phyloP scores from a whole-genome alignment of 2,113 vertebrate species.

The Sinosuthora webbiana region DNA sequence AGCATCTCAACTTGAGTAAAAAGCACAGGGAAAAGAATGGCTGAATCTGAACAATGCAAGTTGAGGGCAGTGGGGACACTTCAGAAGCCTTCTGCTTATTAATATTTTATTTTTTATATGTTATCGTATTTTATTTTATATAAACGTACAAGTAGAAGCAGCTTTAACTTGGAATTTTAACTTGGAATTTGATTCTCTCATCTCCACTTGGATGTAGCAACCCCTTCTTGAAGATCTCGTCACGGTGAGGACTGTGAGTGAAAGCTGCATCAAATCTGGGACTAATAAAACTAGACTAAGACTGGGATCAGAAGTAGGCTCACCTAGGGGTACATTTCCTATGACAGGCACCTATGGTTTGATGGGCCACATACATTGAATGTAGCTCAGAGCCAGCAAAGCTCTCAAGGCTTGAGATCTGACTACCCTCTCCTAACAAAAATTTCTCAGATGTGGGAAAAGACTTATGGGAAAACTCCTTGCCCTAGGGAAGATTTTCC shows the following conservation, averaged over 20 bases:
- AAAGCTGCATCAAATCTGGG: background rate
- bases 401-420: background rate
- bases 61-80: background rate
- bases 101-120: background rate
- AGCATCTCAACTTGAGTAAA: background rate
- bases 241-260: background rate
- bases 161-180: background rate
- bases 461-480: background rate
- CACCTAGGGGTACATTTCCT: constrained; percentile 37
- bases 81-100: background rate
- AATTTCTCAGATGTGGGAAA: background rate
- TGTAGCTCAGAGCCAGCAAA: background rate
- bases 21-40: background rate
- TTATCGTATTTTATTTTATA: background rate
- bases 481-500: background rate
- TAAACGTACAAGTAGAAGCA: background rate
- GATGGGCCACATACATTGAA: constrained; percentile 40
- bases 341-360: constrained; percentile 29
- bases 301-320: background rate
- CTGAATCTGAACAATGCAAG: background rate
- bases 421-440: background rate
- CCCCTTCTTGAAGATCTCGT: background rate
- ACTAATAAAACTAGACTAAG: constrained; percentile 3
- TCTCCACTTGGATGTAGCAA: background rate
- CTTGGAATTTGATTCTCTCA: background rate